Evolutionary conservation across 2,797 vertebrate genomes (phyloP).

Genomic region (Myripristis jacobus): DNA sequence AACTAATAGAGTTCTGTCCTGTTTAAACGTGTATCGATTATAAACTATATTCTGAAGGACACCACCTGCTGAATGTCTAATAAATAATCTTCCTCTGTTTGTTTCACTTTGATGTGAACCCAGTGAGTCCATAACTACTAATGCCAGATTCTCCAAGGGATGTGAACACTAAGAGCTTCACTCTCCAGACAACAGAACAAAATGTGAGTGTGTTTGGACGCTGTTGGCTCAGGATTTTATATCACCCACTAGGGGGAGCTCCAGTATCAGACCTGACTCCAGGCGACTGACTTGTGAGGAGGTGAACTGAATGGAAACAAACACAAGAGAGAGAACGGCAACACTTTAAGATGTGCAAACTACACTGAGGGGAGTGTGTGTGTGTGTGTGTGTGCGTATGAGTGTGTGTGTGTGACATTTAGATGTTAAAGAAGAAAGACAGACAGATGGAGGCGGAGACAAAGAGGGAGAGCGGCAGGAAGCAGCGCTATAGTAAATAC

Average conservation of each 20-base stretch:
- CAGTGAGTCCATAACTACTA: no score
- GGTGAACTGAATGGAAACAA: slow-evolving; percentile 13
- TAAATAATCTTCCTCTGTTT: no score
- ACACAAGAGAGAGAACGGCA: slow-evolving; percentile 10
- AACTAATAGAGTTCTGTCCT: no score
- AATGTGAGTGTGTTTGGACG: background rate
- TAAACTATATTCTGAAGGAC: no score
- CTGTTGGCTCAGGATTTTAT: no score
- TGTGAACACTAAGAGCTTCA: background rate
- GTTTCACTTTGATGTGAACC: no score
- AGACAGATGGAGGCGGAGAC: background rate
- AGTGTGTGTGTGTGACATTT: background rate
- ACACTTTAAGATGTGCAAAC: slow-evolving; percentile 8
- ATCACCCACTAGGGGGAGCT: slow-evolving; percentile 72
- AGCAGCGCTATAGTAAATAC: slow-evolving; percentile 41
- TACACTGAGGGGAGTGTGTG: slow-evolving; percentile 3
- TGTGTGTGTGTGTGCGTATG: background rate
- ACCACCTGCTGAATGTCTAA: no score
- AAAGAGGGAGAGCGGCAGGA: background rate
- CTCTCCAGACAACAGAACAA: background rate
- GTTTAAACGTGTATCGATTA: no score
- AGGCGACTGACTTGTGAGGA: slow-evolving; percentile 22
- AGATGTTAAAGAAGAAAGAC: background rate
- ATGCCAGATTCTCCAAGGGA: no score
- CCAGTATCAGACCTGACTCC: background rate